These are phyloP conservation scores for Bungarus multicinctus DNA, from an alignment of 2,113 vertebrate species.

Conservation along the genomic window DNA sequence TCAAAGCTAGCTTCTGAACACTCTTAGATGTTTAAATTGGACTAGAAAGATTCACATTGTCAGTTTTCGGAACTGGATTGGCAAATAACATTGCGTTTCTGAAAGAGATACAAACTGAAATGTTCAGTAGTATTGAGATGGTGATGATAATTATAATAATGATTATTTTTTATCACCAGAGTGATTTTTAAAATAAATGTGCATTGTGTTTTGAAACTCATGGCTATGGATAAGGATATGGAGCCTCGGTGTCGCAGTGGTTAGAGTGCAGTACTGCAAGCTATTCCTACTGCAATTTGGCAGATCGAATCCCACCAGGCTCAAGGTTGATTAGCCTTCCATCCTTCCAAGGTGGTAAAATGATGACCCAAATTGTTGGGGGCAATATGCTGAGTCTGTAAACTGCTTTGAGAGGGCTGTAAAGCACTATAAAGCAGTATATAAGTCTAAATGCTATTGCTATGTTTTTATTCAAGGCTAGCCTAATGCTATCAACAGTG, in stretches of 20 bases:
- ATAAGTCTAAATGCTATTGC: too few relatives aligned
- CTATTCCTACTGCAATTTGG: too few relatives aligned
- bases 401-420: too few relatives aligned
- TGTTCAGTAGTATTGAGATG: slow-evolving; percentile 35
- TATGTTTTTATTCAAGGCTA: not conserved
- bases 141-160: not conserved
- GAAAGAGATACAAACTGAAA: slow-evolving; percentile 21
- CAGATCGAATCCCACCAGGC: too few relatives aligned
- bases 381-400: too few relatives aligned
- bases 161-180: not conserved
- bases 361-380: too few relatives aligned
- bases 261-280: too few relatives aligned
- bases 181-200: slow-evolving; percentile 40
- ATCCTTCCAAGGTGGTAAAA: too few relatives aligned
- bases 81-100: slow-evolving; percentile 39
- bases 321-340: too few relatives aligned
- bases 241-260: too few relatives aligned
- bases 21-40: slow-evolving; percentile 51
- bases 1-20: not conserved
- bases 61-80: slow-evolving; percentile 57
- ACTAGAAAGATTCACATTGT: slow-evolving; percentile 51
- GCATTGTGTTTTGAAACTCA: slow-evolving; percentile 7
- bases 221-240: not conserved
- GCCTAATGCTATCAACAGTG: not conserved
- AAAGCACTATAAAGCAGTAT: too few relatives aligned